Base-by-base conservation (phyloP, 2,113 vertebrate genomes). In the Neodontobutis hainanensis region DNA sequence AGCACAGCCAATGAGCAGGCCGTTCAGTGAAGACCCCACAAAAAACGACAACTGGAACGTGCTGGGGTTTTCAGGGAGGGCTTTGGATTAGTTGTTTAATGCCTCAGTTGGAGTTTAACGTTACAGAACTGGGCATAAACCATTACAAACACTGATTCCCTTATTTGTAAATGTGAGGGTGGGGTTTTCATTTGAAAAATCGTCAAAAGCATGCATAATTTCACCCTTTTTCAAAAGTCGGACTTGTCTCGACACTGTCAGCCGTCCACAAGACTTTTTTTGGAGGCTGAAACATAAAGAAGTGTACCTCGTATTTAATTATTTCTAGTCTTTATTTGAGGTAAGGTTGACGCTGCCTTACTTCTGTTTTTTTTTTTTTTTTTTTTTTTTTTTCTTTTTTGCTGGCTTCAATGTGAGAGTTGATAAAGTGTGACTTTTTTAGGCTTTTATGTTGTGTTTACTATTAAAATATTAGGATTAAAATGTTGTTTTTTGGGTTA, bases 1-100 rank as follows among this genome's bases (percentile, higher is more conserved):
- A 95, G 94, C 88, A 94, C 94, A 14, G 90, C 94, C 80, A 95
- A 95, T 0, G 94, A 97, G 68, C 95, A 95, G 85, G 93, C 94
- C 0, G 94, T 97, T 70, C 95, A 96, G 93, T 96, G 93, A 96
- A 72, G 11, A n/a, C 35, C 57, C 19, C 19, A 27, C 19, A 27
- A 5, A 27, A n/a, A 32, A 70, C 65, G 49, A 57, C 60, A 15
- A 38, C 57, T 72, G 75, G 77, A 59, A 71, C 50, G n/a, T 15
- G 63, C 42, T 19, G n/a, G 40, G n/a, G 12, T 11, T 27, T 4
- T 32, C 11, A 11, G 60, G 50, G 58, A 27, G 50, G 19, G 44
- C 70, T 70, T 74, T 78, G 53, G 50, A 59, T 68, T 1, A 34
- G 5, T 27, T 2, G 27, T 51, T 51, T 83, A 42, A 63, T 44